These are phyloP conservation scores for Tonatia bakeri DNA, from an alignment of 2,113 vertebrate genomes.

Conservation along the genomic window DNA sequence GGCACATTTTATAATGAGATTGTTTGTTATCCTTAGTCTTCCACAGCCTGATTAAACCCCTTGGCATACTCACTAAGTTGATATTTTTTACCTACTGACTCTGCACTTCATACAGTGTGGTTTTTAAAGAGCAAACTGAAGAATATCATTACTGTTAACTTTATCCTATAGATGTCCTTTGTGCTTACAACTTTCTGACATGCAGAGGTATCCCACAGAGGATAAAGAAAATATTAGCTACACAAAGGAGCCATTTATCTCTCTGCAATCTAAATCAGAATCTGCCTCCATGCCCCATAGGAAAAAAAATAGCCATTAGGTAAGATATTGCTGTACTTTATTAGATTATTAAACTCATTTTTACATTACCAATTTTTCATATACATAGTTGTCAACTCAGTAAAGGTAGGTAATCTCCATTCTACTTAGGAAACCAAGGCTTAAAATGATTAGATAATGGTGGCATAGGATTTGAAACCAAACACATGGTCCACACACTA, in stretches of 20 bases:
- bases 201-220: background rate
- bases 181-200: background rate
- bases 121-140: constrained; percentile 18
- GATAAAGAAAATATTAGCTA: background rate
- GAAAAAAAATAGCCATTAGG: background rate
- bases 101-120: background rate
- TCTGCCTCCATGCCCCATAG: background rate
- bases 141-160: background rate
- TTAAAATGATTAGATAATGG: background rate
- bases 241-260: background rate
- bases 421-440: background rate
- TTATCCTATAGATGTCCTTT: background rate
- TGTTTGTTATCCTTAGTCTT: background rate
- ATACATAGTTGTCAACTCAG: background rate
- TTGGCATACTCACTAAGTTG: background rate
- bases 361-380: background rate
- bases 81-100: background rate
- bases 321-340: background rate
- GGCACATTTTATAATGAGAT: constrained; percentile 14
- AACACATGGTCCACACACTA: background rate
- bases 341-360: background rate
- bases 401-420: background rate
- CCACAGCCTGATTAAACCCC: background rate
- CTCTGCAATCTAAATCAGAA: background rate
- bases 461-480: background rate